phyloP scores from a whole-genome alignment of 2,888 invertebrate genomes.

The Diplolepis rosae region DNA sequence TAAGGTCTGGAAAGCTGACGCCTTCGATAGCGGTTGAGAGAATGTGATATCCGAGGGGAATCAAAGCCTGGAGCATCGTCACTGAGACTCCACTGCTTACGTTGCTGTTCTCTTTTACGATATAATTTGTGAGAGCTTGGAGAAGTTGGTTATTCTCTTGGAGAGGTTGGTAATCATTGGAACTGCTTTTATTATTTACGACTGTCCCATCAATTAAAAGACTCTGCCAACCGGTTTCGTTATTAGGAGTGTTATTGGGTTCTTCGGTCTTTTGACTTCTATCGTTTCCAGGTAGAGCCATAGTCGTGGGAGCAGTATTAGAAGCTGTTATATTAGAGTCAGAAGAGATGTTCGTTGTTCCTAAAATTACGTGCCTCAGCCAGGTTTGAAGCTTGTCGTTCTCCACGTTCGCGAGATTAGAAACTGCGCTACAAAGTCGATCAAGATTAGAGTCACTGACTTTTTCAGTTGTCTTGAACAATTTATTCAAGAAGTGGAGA shows the following conservation, averaged over 20 bases:
- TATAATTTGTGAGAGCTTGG: constrained; percentile 82
- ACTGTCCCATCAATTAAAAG: constrained; percentile 54
- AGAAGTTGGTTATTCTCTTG: constrained; percentile 83
- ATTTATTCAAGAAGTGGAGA: constrained; percentile 85
- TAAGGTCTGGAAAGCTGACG: constrained; percentile 85
- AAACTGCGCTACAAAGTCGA: constrained; percentile 81
- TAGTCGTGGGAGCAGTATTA: constrained; percentile 48
- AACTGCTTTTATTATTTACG: constrained; percentile 55
- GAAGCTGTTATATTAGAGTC: constrained; percentile 27
- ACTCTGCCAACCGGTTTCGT: constrained; percentile 60
- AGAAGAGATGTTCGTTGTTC: constrained; percentile 72
- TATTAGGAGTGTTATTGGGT: constrained; percentile 49
- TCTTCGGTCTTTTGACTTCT: constrained; percentile 52
- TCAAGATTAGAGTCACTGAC: constrained; percentile 78
- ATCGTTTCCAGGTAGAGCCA: constrained; percentile 53
- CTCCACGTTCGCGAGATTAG: constrained; percentile 80
- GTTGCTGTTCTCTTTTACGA: constrained; percentile 81
- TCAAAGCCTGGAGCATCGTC: constrained; percentile 82
- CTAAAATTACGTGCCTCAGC: constrained; percentile 81
- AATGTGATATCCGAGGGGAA: constrained; percentile 83
- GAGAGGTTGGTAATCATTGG: constrained; percentile 73
- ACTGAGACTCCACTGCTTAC: constrained; percentile 79
- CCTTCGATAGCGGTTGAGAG: constrained; percentile 79
- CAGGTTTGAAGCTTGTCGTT: constrained; percentile 79
- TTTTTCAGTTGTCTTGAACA: constrained; percentile 77